A percentile compares a stretch with the other conserved stretches of the same genome.
Evolutionary conservation across 2,113 vertebrate species (phyloP).

Genomic region (Nycticorax nycticorax): DNA sequence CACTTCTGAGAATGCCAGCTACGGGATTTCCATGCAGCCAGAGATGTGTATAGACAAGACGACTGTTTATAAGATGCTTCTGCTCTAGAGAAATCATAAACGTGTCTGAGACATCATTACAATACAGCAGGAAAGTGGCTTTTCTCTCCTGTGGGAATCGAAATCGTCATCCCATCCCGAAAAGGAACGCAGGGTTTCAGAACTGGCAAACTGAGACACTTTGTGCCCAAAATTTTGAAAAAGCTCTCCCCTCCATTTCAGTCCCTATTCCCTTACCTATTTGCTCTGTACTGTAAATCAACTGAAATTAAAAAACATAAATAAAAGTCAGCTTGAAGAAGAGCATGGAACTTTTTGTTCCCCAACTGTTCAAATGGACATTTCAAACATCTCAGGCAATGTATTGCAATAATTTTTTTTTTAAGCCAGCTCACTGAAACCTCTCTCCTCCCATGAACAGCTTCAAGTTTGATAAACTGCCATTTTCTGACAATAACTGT

Average conservation of each 20-base stretch:
- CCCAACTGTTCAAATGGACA: background rate
- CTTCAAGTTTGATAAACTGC: background rate
- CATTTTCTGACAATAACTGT: background rate
- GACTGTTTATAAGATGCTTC: background rate
- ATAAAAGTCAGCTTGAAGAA: background rate
- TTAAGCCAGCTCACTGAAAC: background rate
- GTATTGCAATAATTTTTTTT: background rate
- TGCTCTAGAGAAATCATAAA: conserved; percentile 3
- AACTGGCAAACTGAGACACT: background rate
- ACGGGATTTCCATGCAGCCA: background rate
- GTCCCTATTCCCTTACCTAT: background rate
- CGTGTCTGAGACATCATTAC: background rate
- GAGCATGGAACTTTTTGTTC: background rate
- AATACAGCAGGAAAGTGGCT: background rate
- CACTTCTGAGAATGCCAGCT: background rate
- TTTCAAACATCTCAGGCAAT: background rate
- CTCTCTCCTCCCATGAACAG: fast-evolving
- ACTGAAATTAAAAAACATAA: conserved; percentile 2
- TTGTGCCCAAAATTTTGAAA: background rate
- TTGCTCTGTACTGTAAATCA: background rate
- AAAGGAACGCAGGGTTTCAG: background rate
- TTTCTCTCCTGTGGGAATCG: background rate
- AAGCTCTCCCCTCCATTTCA: background rate
- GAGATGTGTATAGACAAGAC: background rate
- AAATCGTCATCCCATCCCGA: background rate